These are phyloP conservation scores for Pterophyllum scalare DNA, from an alignment of 2,113 vertebrate species.

Conservation along the genomic window DNA sequence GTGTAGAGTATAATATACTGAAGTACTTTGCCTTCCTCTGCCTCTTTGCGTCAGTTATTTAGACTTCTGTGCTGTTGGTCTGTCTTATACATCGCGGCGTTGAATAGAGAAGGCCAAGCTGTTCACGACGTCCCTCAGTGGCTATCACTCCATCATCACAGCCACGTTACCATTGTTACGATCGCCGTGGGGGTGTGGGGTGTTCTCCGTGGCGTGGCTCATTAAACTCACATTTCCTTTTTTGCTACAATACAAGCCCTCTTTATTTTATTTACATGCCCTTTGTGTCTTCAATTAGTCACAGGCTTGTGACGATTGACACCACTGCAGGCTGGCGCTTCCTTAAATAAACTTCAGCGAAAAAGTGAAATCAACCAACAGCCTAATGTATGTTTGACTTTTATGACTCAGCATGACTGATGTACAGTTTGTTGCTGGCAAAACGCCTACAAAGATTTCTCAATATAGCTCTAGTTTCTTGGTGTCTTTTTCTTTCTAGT, in stretches of 20 bases:
- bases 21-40: neutral
- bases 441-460: constrained; percentile 2
- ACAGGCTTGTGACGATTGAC: neutral
- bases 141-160: neutral
- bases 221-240: constrained; percentile 28
- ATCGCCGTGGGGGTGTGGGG: neutral
- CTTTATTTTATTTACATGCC: constrained; percentile 26
- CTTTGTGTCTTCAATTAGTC: constrained; percentile 11
- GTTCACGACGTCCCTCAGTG: neutral
- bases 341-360: neutral
- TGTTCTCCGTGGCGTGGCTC: neutral
- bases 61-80: neutral
- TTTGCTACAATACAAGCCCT: constrained; percentile 9
- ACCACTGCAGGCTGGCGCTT: neutral
- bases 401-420: constrained; percentile 4
- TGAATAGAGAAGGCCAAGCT: neutral
- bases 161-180: neutral
- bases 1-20: too few relatives aligned
- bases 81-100: neutral
- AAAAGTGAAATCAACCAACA: neutral
- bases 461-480: neutral
- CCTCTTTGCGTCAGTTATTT: neutral
- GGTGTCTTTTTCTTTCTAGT: neutral
- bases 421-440: neutral
- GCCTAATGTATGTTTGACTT: neutral